phyloP scores from a whole-genome alignment of 2,888 invertebrate species.

The Leptodirus hochenwartii region DNA sequence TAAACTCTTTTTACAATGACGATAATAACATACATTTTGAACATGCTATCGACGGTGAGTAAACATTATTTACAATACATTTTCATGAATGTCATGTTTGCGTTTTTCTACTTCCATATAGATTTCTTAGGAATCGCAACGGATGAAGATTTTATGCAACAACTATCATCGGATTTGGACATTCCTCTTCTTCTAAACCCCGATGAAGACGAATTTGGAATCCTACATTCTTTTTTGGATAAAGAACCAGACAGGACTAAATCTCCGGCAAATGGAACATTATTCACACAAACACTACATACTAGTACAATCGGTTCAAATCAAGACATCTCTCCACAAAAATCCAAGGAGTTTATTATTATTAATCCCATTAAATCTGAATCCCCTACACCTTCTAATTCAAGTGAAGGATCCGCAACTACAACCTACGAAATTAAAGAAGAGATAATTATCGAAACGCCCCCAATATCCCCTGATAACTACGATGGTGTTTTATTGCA shows the following conservation, averaged over 20 bases:
- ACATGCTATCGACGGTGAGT: too few relatives aligned
- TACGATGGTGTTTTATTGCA: too few relatives aligned
- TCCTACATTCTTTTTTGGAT: constrained; percentile 23
- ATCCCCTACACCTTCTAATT: constrained; percentile 16
- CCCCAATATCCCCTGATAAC: constrained; percentile 13
- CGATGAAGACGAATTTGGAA: constrained; percentile 21
- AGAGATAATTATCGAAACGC: constrained; percentile 13
- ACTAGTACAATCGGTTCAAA: constrained; percentile 8
- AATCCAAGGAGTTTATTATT: constrained; percentile 13
- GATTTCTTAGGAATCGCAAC: too few relatives aligned
- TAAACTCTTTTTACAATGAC: too few relatives aligned
- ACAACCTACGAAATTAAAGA: constrained; percentile 13
- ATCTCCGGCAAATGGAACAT: constrained; percentile 16
- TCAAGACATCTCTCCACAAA: constrained; percentile 16
- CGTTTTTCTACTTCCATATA: too few relatives aligned
- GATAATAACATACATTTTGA: too few relatives aligned
- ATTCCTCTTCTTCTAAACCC: constrained; percentile 24
- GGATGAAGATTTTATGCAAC: constrained; percentile 25
- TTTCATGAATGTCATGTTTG: too few relatives aligned
- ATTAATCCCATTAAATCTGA: constrained; percentile 17
- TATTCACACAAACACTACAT: constrained; percentile 16
- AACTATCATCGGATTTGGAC: constrained; percentile 23
- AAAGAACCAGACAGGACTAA: constrained; percentile 23
- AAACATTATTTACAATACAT: too few relatives aligned
- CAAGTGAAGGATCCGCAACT: too few relatives aligned